Evolutionary conservation across 1,140 invertebrate genomes (phyloP).

Genomic region (Neelides sp.): DNA sequence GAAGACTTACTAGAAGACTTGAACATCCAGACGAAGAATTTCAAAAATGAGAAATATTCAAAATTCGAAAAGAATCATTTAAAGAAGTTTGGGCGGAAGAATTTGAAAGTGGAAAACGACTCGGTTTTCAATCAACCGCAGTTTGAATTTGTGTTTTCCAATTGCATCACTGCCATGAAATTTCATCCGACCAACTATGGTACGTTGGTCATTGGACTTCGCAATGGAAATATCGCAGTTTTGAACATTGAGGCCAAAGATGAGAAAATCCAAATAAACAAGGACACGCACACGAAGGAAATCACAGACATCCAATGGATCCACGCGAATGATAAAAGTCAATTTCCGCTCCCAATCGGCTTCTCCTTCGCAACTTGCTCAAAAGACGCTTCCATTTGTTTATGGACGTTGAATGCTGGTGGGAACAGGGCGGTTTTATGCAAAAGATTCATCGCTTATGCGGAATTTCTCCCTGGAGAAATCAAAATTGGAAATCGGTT

Average conservation of each 20-base stretch:
- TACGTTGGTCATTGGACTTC: constrained; percentile 19
- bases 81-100: too few species aligned
- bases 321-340: constrained; percentile 1
- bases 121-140: too few species aligned
- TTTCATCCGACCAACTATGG: constrained; percentile 21
- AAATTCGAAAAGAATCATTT: constrained; percentile 1
- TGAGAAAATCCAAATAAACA: not conserved
- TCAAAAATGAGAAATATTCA: too few species aligned
- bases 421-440: constrained; percentile 15
- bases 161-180: constrained; percentile 19
- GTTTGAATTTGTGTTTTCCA: constrained; percentile 14
- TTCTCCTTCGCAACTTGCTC: constrained; percentile 12
- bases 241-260: constrained; percentile 13
- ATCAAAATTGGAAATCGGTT: constrained; percentile 11
- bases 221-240: constrained; percentile 22
- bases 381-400: constrained; percentile 22
- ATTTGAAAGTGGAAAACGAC: too few species aligned
- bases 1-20: too few species aligned
- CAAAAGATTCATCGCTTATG: constrained; percentile 16
- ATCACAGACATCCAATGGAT: constrained; percentile 21
- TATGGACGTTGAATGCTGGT: constrained; percentile 25
- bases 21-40: too few species aligned
- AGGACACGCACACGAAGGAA: not conserved
- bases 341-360: not conserved
- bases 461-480: constrained; percentile 18